These are phyloP conservation scores for Volucella zonaria DNA, from an alignment of 2,888 invertebrate species.

Conservation along the genomic window DNA sequence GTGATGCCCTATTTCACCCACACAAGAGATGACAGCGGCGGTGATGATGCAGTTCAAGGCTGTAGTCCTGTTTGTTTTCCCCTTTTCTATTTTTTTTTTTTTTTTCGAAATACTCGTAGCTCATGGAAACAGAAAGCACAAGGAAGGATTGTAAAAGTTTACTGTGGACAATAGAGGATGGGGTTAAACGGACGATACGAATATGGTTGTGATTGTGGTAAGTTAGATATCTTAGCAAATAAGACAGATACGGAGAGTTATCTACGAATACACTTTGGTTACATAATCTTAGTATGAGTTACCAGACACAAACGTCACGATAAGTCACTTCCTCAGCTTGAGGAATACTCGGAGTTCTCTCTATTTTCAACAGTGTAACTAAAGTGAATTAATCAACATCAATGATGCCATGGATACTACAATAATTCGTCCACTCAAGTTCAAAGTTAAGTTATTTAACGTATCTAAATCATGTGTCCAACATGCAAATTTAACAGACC, in stretches of 20 bases:
- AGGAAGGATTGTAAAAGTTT: constrained; percentile 42
- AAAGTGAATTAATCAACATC: too few species aligned
- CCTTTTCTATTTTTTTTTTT: constrained; percentile 38
- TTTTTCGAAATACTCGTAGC: constrained; percentile 3
- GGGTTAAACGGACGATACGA: constrained; percentile 44
- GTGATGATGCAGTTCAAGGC: constrained; percentile 50
- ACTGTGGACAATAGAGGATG: constrained; percentile 40
- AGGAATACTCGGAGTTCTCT: too few species aligned
- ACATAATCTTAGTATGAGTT: too few species aligned
- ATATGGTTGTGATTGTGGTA: constrained; percentile 8
- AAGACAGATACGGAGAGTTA: neutral
- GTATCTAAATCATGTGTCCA: constrained; percentile 50
- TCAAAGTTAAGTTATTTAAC: constrained; percentile 38
- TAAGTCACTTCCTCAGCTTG: too few species aligned
- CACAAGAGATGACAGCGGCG: constrained; percentile 18
- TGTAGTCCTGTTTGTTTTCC: constrained; percentile 17
- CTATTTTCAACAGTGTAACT: too few species aligned
- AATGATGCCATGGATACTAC: too few species aligned
- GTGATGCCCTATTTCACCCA: constrained; percentile 36
- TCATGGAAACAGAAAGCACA: constrained; percentile 17
- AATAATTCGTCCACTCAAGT: too few species aligned
- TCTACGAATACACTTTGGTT: too few species aligned
- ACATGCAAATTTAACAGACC: constrained; percentile 49
- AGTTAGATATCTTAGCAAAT: constrained; percentile 11
- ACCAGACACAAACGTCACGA: too few species aligned